Percentiles rank a stretch among this genome's conserved stretches.
Conservation (phyloP, 2,888 invertebrate genomes). For the Lasioglossum villosulum region DNA sequence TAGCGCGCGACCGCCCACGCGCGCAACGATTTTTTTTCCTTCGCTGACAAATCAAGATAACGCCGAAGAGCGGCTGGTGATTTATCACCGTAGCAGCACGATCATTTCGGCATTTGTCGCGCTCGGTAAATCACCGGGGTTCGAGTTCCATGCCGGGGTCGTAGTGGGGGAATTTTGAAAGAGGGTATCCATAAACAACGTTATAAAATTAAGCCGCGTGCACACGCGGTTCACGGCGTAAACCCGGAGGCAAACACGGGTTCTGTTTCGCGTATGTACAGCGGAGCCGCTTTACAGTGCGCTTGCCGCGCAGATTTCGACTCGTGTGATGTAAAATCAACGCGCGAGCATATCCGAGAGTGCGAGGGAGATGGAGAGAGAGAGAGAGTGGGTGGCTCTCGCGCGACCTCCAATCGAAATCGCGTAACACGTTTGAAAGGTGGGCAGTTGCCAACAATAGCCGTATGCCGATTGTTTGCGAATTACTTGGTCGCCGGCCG, state of each 20-base stretch:
- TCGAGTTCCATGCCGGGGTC: no score
- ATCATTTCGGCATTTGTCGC: conserved; percentile 45
- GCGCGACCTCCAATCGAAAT: conserved; percentile 21
- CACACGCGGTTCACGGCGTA: conserved; percentile 20
- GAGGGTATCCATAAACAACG: conserved; percentile 30
- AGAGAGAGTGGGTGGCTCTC: neutral
- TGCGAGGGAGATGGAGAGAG: neutral
- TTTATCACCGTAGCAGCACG: conserved; percentile 36
- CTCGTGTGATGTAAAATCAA: conserved; percentile 36
- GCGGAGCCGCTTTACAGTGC: neutral
- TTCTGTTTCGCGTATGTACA: conserved; percentile 3
- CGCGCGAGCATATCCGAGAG: neutral
- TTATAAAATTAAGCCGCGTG: conserved; percentile 43
- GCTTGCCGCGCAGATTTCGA: conserved; percentile 18
- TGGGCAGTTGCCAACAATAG: conserved; percentile 16
- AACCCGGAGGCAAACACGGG: conserved; percentile 37
- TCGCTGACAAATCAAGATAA: conserved; percentile 50
- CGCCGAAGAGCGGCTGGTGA: conserved; percentile 9
- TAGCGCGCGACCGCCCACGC: conserved; percentile 4
- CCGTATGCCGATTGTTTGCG: conserved; percentile 40
- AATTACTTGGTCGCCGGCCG: conserved; percentile 38
- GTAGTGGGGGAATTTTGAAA: neutral
- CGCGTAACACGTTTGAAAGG: conserved; percentile 48
- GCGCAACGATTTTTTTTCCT: conserved; percentile 3
- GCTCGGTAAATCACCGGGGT: conserved; percentile 38